Conservation (phyloP, 2,888 invertebrate genomes). For the Zaprionus lineosus region DNA sequence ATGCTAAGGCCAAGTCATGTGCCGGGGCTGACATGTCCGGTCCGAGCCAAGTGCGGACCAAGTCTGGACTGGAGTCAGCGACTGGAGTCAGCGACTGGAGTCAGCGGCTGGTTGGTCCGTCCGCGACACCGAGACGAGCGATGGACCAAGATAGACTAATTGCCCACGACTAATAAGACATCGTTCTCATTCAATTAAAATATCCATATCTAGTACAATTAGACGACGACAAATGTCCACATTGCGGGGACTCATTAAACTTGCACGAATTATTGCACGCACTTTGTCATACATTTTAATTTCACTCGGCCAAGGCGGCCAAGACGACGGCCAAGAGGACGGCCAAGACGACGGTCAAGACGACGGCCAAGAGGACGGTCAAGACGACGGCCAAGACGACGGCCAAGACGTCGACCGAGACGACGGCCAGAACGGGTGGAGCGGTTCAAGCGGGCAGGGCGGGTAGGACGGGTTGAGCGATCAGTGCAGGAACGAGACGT, state of each 20-base stretch:
- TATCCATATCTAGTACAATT: constrained; percentile 82
- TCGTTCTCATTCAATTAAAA: constrained; percentile 81
- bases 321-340: not conserved
- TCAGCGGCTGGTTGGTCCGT: not conserved
- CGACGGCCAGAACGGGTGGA: not conserved
- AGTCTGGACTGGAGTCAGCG: constrained; percentile 1
- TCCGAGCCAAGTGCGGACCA: constrained; percentile 22
- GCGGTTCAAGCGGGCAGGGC: no score
- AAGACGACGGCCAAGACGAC: constrained; percentile 8
- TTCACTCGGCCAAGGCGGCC: constrained; percentile 65
- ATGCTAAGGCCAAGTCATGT: constrained; percentile 23
- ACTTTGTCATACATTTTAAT: constrained; percentile 82
- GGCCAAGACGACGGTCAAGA: not conserved
- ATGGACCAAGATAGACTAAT: constrained; percentile 74
- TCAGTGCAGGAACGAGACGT: constrained; percentile 35
- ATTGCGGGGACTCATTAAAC: constrained; percentile 75
- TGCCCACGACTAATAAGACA: constrained; percentile 74
- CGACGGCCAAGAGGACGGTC: not conserved
- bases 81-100: not conserved
- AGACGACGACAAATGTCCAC: constrained; percentile 77
- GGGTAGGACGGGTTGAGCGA: not conserved
- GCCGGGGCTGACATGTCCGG: no score
- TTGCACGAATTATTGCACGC: constrained; percentile 82
- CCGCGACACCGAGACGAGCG: no score
- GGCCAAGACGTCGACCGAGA: constrained; percentile 35